A percentile compares a stretch with the other conserved stretches of the same genome.
Conservation (phyloP, 2,888 invertebrate species). For the Lasioglossum pauxillum region DNA sequence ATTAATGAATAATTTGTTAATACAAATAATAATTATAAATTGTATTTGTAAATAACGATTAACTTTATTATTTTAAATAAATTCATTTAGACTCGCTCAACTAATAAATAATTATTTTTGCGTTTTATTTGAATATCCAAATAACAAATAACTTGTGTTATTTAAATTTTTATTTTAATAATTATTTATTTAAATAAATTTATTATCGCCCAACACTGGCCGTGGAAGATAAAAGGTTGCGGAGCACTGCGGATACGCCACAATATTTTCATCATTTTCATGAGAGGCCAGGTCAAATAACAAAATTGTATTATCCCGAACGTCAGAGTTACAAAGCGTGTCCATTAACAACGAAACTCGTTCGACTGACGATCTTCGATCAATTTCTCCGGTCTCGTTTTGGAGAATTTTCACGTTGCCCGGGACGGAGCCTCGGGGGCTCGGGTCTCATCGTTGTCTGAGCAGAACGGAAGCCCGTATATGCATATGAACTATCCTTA, state of each 20-base stretch:
- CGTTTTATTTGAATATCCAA: too few species aligned
- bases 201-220: too few species aligned
- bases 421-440: conserved; percentile 16
- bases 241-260: neutral
- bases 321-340: neutral
- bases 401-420: conserved; percentile 39
- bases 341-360: neutral
- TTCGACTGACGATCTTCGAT: neutral
- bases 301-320: neutral
- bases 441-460: conserved; percentile 12
- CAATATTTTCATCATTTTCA: neutral
- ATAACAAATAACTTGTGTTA: too few species aligned
- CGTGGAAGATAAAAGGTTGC: too few species aligned
- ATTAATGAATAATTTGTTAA: too few species aligned
- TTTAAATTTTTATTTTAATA: too few species aligned
- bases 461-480: conserved; percentile 33
- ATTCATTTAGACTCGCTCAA: too few species aligned
- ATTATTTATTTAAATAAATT: too few species aligned
- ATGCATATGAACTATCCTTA: conserved; percentile 62
- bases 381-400: conserved; percentile 19
- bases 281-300: neutral
- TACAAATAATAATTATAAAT: too few species aligned
- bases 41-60: too few species aligned
- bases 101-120: too few species aligned
- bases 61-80: too few species aligned